Percentiles rank a stretch among this genome's conserved stretches.
Evolutionary conservation across 2,888 invertebrate genomes (phyloP).

Genomic region (Caenorhabditis panamensis): DNA sequence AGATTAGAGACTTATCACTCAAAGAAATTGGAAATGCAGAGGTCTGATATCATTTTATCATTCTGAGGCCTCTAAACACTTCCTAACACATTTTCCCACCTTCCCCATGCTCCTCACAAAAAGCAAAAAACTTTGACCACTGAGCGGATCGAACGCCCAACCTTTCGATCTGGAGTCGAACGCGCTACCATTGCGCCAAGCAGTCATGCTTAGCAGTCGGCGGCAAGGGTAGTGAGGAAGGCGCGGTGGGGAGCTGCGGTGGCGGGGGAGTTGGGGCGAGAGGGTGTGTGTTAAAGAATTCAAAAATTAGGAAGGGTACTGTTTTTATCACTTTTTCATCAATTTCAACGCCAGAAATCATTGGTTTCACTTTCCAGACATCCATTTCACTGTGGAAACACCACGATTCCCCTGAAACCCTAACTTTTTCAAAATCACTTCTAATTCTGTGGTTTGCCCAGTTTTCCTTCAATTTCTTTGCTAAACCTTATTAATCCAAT

Average conservation of each 20-base stretch:
- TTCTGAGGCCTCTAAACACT: neutral
- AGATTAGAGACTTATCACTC: neutral
- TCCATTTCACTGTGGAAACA: too few relatives aligned
- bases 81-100: neutral
- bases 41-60: too few relatives aligned
- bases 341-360: too few relatives aligned
- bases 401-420: too few relatives aligned
- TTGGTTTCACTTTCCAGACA: too few relatives aligned
- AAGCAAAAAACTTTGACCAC: slow-evolving; percentile 63
- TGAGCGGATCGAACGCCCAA: slow-evolving; percentile 75
- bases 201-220: slow-evolving; percentile 25
- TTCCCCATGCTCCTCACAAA: neutral
- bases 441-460: too few relatives aligned
- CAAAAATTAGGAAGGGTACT: too few relatives aligned
- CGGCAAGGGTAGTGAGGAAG: neutral
- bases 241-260: neutral
- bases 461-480: too few relatives aligned
- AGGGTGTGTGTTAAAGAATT: too few relatives aligned
- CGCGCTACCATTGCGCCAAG: slow-evolving; percentile 76
- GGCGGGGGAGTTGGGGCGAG: neutral
- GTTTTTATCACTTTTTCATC: too few relatives aligned
- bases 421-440: too few relatives aligned
- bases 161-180: slow-evolving; percentile 77
- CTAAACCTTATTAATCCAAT: too few relatives aligned
- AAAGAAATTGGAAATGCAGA: slow-evolving; percentile 1